phyloP scores from a whole-genome alignment of 2,888 invertebrate genomes.

The Drosophila histrio region DNA sequence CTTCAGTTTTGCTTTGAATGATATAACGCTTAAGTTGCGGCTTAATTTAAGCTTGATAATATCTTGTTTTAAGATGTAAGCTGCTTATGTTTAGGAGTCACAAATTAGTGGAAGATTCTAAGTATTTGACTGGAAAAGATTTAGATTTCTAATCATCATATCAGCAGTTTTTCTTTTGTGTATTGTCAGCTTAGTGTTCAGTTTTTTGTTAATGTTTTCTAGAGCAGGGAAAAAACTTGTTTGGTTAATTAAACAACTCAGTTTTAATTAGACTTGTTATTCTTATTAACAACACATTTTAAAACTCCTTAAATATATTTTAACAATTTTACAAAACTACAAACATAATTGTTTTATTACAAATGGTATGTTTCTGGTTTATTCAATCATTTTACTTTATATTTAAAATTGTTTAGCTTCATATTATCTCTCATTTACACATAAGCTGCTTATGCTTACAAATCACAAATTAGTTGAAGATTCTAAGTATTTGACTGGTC shows the following conservation, averaged over 20 bases:
- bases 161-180: too few species aligned
- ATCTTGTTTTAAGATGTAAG: background rate
- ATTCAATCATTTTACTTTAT: too few species aligned
- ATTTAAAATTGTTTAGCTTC: too few species aligned
- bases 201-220: background rate
- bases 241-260: background rate
- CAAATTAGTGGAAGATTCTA: background rate
- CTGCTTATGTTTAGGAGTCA: background rate
- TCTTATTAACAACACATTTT: background rate
- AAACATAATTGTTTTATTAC: too few species aligned
- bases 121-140: background rate
- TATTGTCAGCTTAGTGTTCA: too few species aligned
- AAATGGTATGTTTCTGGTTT: too few species aligned
- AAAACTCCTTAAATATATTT: background rate
- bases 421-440: background rate
- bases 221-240: background rate
- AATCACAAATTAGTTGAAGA: background rate
- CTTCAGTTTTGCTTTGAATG: slow-evolving; percentile 1
- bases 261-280: too few species aligned
- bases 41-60: too few species aligned
- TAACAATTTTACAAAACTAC: too few species aligned
- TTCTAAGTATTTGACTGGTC: background rate
- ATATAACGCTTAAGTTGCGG: too few species aligned
- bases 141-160: too few species aligned
- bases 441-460: background rate